phyloP scores from a whole-genome alignment of 1,140 invertebrate genomes.

The Diuraphis noxia region DNA sequence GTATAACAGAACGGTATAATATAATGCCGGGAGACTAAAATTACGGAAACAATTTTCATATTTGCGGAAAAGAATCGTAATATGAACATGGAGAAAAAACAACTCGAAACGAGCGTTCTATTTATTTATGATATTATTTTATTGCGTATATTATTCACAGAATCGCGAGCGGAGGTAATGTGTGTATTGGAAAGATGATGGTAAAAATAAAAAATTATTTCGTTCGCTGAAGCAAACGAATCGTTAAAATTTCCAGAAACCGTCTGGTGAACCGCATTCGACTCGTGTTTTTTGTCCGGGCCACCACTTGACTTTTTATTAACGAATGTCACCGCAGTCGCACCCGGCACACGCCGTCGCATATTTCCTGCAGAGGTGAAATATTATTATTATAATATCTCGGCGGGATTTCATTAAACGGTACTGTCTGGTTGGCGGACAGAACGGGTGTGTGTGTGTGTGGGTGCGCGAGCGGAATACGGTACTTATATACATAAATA shows the following conservation, averaged over 20 bases:
- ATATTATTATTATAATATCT: slow-evolving; percentile 20
- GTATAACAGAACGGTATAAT: not conserved
- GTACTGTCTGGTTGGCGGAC: not conserved
- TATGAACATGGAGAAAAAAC: not conserved
- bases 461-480: too few species aligned
- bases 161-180: not conserved
- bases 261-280: not conserved
- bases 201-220: not conserved
- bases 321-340: not conserved
- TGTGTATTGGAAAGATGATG: not conserved
- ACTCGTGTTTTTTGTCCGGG: not conserved
- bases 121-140: not conserved
- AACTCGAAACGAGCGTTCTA: not conserved
- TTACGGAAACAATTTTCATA: not conserved
- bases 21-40: not conserved
- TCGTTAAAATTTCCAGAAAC: not conserved
- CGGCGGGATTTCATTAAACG: slow-evolving; percentile 2
- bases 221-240: not conserved
- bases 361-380: not conserved
- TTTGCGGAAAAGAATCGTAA: not conserved
- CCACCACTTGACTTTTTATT: slow-evolving; percentile 24
- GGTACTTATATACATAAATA: not conserved
- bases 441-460: not conserved
- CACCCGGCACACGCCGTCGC: not conserved
- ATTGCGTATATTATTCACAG: not conserved